Evolutionary conservation across 2,113 vertebrate genomes (phyloP).

Genomic region (Otis tarda): DNA sequence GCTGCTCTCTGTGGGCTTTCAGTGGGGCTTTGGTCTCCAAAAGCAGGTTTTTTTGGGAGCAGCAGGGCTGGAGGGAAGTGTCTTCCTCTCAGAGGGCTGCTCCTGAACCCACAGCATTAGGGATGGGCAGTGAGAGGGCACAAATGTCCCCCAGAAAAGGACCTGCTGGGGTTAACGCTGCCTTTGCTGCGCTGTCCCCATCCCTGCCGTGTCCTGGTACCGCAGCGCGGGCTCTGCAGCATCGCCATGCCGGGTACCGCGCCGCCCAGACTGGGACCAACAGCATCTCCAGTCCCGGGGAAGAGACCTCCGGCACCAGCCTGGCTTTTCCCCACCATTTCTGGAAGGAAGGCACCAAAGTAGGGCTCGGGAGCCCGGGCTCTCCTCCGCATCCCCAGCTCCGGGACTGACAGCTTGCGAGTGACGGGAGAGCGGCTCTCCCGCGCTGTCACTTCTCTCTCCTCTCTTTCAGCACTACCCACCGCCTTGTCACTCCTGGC

Average conservation of each 20-base stretch:
- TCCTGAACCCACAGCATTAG: fast-evolving
- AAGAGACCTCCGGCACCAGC: not conserved
- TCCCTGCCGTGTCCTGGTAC: not conserved
- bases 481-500: constrained; percentile 36
- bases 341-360: not conserved
- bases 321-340: not conserved
- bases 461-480: constrained; percentile 40
- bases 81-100: not conserved
- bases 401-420: not conserved
- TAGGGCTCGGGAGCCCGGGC: not conserved
- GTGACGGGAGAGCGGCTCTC: not conserved
- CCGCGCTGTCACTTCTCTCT: constrained; percentile 4
- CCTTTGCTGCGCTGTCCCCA: not conserved
- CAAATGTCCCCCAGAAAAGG: not conserved
- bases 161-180: not conserved
- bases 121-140: not conserved
- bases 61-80: fast-evolving
- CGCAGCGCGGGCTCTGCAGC: fast-evolving
- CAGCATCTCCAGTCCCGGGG: not conserved
- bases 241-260: fast-evolving
- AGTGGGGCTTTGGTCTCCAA: fast-evolving
- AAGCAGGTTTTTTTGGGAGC: not conserved
- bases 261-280: fast-evolving
- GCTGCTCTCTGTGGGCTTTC: not conserved
- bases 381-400: not conserved